These are phyloP conservation scores for Sternarchorhynchus goeldii DNA, from an alignment of 2,797 vertebrate genomes.

Conservation along the genomic window DNA sequence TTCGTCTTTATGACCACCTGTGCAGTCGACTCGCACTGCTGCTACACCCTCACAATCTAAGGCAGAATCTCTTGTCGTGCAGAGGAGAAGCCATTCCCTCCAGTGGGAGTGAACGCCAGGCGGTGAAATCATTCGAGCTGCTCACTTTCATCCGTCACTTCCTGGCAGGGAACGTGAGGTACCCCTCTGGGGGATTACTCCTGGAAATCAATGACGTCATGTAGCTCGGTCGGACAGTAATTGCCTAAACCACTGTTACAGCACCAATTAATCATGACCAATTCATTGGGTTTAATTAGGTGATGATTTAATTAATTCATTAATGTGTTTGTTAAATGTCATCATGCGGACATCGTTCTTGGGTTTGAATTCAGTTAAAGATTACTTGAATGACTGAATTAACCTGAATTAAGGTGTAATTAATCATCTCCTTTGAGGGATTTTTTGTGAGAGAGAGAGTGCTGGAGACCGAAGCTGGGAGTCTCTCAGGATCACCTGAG, in stretches of 20 bases:
- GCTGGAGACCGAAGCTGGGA: background rate
- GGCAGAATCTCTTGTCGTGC: background rate
- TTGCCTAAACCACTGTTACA: background rate
- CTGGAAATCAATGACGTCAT: background rate
- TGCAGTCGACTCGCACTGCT: background rate
- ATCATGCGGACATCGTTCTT: background rate
- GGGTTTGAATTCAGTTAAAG: background rate
- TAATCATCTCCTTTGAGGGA: background rate
- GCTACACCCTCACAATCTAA: background rate
- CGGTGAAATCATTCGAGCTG: background rate
- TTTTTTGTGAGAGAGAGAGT: slow-evolving; percentile 1
- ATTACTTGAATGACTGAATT: slow-evolving; percentile 15
- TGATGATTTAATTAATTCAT: background rate
- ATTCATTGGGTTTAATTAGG: background rate
- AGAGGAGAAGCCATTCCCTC: background rate
- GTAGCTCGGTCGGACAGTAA: background rate
- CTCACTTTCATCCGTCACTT: background rate
- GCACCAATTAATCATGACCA: slow-evolving; percentile 1
- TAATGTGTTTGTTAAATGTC: background rate
- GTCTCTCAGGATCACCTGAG: background rate
- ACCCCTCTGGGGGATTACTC: background rate
- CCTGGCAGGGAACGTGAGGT: background rate
- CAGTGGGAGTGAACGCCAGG: background rate
- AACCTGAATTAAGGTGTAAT: slow-evolving; percentile 9
- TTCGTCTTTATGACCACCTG: background rate